A percentile compares a stretch with the other conserved stretches of the same genome.
Conservation (phyloP, 2,113 vertebrate species). For the Cynopterus brachyotis region DNA sequence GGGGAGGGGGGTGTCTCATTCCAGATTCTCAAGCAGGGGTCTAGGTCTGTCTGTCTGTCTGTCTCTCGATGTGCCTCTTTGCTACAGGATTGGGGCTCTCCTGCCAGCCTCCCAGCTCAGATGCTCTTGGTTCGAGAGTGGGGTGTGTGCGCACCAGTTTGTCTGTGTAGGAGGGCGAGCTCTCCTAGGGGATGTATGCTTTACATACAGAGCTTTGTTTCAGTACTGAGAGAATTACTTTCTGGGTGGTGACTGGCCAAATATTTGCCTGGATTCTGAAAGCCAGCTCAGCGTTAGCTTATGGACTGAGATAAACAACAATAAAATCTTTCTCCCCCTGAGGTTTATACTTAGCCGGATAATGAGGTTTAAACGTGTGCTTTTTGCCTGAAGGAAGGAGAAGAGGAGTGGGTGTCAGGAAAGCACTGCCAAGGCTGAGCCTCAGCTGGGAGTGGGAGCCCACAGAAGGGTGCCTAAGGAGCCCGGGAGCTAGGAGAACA, state of each 20-base stretch:
- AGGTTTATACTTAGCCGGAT: conserved; percentile 49
- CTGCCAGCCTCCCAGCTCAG: background rate
- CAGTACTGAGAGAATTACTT: background rate
- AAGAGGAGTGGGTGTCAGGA: conserved; percentile 47
- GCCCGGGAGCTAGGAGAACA: background rate
- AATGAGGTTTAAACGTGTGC: conserved; percentile 19
- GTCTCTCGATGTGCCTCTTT: background rate
- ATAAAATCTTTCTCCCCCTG: background rate
- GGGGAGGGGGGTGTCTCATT: background rate
- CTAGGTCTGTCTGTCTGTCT: background rate
- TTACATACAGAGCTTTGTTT: background rate
- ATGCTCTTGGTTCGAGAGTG: background rate
- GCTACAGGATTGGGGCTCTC: background rate
- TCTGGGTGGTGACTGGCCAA: conserved; percentile 6
- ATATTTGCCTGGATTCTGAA: background rate
- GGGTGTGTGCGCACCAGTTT: background rate
- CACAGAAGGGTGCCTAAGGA: background rate
- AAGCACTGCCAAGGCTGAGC: background rate
- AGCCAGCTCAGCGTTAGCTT: background rate
- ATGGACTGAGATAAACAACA: background rate
- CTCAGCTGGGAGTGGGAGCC: background rate
- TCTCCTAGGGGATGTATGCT: background rate
- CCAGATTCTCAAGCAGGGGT: background rate
- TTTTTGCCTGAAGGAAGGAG: conserved; percentile 31
- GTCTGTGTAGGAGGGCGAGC: conserved; percentile 22